Evolutionary conservation across 1,140 invertebrate genomes (phyloP).

Genomic region (Leptoteleia sp.): DNA sequence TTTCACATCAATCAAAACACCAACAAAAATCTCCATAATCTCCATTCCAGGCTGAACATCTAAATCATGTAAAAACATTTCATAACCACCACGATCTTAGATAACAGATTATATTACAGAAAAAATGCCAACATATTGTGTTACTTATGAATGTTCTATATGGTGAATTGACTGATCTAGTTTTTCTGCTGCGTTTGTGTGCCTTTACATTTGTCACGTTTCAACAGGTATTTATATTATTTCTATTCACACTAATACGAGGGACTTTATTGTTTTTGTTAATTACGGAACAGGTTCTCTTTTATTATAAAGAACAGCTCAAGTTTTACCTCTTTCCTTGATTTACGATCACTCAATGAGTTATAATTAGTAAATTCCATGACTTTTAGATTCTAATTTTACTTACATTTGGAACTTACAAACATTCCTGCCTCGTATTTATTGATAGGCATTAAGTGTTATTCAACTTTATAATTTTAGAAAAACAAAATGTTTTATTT

Average conservation of each 20-base stretch:
- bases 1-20: slow-evolving; percentile 35
- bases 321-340: neutral
- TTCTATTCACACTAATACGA: neutral
- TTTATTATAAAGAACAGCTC: neutral
- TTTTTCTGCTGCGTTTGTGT: slow-evolving; percentile 38
- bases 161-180: slow-evolving; percentile 31
- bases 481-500: too few relatives aligned
- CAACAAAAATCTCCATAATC: slow-evolving; percentile 35
- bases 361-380: slow-evolving; percentile 6
- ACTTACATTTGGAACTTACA: too few relatives aligned
- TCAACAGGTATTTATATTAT: neutral
- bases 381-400: too few relatives aligned
- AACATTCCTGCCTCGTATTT: too few relatives aligned
- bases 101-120: slow-evolving; percentile 59
- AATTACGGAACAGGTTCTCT: neutral
- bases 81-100: slow-evolving; percentile 57
- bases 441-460: too few relatives aligned
- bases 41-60: slow-evolving; percentile 30
- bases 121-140: slow-evolving; percentile 48
- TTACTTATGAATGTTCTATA: slow-evolving; percentile 44
- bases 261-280: slow-evolving; percentile 16
- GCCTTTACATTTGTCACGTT: slow-evolving; percentile 10
- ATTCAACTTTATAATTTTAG: too few relatives aligned
- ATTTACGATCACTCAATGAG: slow-evolving; percentile 3
- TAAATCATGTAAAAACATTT: slow-evolving; percentile 49